Percentiles rank a stretch among this genome's conserved stretches.
These are phyloP conservation scores for Poecile montanus DNA, from an alignment of 2,797 vertebrate genomes.

Conservation along the genomic window DNA sequence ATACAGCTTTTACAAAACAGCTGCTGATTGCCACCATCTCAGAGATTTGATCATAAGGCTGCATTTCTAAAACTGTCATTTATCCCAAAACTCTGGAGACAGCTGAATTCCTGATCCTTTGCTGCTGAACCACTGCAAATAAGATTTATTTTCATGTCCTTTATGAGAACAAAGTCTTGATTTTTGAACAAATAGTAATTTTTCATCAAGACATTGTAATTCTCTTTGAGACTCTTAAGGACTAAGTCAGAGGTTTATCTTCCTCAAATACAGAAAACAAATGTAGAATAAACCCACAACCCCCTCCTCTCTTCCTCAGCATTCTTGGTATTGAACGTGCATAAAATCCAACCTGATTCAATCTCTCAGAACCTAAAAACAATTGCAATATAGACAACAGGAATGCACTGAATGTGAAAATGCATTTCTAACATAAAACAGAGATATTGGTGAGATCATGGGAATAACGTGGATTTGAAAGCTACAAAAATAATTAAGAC, in stretches of 20 bases:
- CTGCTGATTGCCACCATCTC: constrained; percentile 13
- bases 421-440: neutral
- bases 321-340: neutral
- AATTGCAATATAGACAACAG: neutral
- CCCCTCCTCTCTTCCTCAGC: neutral
- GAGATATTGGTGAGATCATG: neutral
- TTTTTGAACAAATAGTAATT: constrained; percentile 41
- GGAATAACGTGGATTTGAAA: neutral
- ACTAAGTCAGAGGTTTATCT: constrained; percentile 22
- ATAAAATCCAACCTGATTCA: neutral
- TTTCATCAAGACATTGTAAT: constrained; percentile 37
- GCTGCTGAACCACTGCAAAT: neutral
- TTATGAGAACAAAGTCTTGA: constrained; percentile 28
- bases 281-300: neutral
- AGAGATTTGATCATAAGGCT: neutral
- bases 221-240: constrained; percentile 11
- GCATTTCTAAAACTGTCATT: neutral
- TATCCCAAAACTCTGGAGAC: neutral
- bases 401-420: neutral
- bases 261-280: neutral
- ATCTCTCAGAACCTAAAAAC: neutral
- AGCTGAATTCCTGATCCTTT: neutral
- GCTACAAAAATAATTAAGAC: neutral
- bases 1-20: neutral
- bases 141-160: neutral